Evolutionary conservation across 1,140 invertebrate species (phyloP).

Genomic region (Battus philenor): DNA sequence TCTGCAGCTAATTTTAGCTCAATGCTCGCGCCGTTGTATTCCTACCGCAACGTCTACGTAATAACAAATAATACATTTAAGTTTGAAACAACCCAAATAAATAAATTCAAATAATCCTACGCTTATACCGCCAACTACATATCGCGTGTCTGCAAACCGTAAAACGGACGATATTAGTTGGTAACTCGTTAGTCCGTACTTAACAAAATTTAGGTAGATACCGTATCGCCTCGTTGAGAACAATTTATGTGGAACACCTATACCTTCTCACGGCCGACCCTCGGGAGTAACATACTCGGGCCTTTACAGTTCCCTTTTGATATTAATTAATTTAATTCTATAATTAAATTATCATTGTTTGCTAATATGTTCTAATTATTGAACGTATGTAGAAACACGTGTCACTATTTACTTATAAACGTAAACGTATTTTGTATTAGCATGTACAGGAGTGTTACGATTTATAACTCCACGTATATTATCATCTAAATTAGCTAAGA

Average conservation of each 20-base stretch:
- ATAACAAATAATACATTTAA: slow-evolving; percentile 15
- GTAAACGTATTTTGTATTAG: too few species aligned
- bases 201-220: slow-evolving; percentile 20
- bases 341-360: too few species aligned
- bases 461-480: too few species aligned
- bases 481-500: too few species aligned
- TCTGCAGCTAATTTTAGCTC: not conserved
- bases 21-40: not conserved
- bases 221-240: slow-evolving; percentile 16
- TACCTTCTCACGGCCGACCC: slow-evolving; percentile 20
- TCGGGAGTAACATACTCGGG: not conserved
- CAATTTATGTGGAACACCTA: slow-evolving; percentile 28
- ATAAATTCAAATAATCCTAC: slow-evolving; percentile 20
- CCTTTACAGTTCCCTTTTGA: not conserved
- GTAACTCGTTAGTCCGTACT: slow-evolving; percentile 39
- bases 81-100: slow-evolving; percentile 19
- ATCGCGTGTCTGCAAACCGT: slow-evolving; percentile 41
- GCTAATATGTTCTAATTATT: too few species aligned
- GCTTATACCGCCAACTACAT: slow-evolving; percentile 12
- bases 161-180: slow-evolving; percentile 46
- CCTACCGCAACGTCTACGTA: not conserved
- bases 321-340: slow-evolving; percentile 5
- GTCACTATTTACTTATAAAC: too few species aligned
- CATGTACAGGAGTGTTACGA: too few species aligned
- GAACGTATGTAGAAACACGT: too few species aligned